Conservation (phyloP, 2,113 vertebrate genomes). For the Anarrhichthys ocellatus region DNA sequence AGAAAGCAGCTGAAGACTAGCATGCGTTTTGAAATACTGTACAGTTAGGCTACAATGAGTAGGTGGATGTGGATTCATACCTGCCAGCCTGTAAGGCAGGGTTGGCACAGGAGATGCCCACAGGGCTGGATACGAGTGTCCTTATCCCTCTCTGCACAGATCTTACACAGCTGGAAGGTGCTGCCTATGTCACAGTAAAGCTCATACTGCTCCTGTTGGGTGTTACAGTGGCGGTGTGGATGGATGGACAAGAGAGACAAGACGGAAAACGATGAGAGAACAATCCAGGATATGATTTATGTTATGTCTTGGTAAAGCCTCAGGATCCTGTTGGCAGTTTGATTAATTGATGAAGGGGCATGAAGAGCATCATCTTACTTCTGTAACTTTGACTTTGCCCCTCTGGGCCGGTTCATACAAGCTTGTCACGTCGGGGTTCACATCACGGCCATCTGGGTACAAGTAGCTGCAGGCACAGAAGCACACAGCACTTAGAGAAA, state of each 20-base stretch:
- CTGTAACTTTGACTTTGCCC: slow-evolving; percentile 81
- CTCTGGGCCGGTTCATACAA: slow-evolving; percentile 69
- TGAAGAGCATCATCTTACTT: slow-evolving; percentile 73
- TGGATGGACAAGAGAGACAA: slow-evolving; percentile 1
- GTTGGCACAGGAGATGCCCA: slow-evolving; percentile 88
- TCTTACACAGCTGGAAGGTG: slow-evolving; percentile 91
- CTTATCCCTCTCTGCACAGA: slow-evolving; percentile 88
- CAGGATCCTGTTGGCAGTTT: slow-evolving; percentile 9
- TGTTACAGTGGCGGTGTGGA: not conserved
- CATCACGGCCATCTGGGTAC: slow-evolving; percentile 86
- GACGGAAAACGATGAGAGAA: not conserved
- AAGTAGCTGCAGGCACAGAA: slow-evolving; percentile 82
- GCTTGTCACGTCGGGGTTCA: slow-evolving; percentile 85
- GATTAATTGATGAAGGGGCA: slow-evolving; percentile 8
- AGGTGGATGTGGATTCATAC: slow-evolving; percentile 62
- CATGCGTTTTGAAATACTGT: not conserved
- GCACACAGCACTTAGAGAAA: slow-evolving; percentile 20
- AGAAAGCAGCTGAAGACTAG: not conserved
- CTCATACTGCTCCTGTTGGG: slow-evolving; percentile 87
- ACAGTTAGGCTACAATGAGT: not conserved
- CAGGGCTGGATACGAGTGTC: slow-evolving; percentile 88
- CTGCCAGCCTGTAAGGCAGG: slow-evolving; percentile 87
- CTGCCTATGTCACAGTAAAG: slow-evolving; percentile 90
- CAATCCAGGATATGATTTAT: slow-evolving; percentile 9
- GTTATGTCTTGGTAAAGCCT: slow-evolving; percentile 5